Percentiles rank a stretch among this genome's conserved stretches.
Conservation (phyloP, 1,140 invertebrate genomes). For the Drosophila tropicalis region DNA sequence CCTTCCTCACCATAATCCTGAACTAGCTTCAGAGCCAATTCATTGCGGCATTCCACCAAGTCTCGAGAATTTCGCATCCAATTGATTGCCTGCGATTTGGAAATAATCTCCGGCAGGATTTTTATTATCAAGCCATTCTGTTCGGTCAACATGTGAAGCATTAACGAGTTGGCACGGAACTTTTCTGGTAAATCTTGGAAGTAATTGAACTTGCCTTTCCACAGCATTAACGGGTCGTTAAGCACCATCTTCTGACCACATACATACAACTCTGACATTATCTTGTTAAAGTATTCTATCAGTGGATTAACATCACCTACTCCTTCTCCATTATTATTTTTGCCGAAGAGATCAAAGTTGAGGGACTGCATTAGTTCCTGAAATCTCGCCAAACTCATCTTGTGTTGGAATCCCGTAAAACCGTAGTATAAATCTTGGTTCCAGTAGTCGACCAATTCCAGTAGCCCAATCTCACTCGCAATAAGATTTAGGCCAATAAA, state of each 20-base stretch:
- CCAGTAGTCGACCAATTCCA: slow-evolving; percentile 57
- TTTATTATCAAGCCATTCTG: slow-evolving; percentile 62
- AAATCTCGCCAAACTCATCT: slow-evolving; percentile 55
- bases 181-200: slow-evolving; percentile 46
- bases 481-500: slow-evolving; percentile 60
- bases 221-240: slow-evolving; percentile 59
- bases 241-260: slow-evolving; percentile 64
- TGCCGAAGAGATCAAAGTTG: slow-evolving; percentile 42
- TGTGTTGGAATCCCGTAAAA: slow-evolving; percentile 51
- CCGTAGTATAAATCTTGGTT: slow-evolving; percentile 36
- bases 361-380: slow-evolving; percentile 43
- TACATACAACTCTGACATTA: slow-evolving; percentile 57
- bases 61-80: slow-evolving; percentile 60
- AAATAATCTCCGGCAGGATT: slow-evolving; percentile 56
- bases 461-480: slow-evolving; percentile 55
- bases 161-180: slow-evolving; percentile 52
- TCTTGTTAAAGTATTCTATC: slow-evolving; percentile 53
- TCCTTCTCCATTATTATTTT: background rate
- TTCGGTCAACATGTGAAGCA: slow-evolving; percentile 61
- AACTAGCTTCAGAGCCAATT: slow-evolving; percentile 53
- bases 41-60: slow-evolving; percentile 53
- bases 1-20: slow-evolving; percentile 39
- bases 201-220: slow-evolving; percentile 61
- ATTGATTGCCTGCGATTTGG: slow-evolving; percentile 13
- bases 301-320: slow-evolving; percentile 30